phyloP scores from a whole-genome alignment of 2,888 invertebrate genomes.

The Orthosia gothica region DNA sequence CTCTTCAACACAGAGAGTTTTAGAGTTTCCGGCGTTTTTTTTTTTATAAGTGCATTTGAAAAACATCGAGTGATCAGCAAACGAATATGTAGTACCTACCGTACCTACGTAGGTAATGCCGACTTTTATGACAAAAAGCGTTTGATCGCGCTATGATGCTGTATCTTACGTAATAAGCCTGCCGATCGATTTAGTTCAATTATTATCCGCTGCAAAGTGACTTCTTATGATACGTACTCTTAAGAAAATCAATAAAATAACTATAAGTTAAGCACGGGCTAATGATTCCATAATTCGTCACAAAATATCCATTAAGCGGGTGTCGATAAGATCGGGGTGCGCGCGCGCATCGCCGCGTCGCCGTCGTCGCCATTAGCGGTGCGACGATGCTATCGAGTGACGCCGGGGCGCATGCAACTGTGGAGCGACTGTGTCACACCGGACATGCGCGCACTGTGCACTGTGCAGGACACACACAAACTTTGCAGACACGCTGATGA shows the following conservation, averaged over 20 bases:
- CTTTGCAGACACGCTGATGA: background rate
- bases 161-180: too few species aligned
- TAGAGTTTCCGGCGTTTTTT: too few species aligned
- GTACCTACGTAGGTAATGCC: too few species aligned
- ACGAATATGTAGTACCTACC: too few species aligned
- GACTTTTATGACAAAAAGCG: too few species aligned
- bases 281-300: slow-evolving; percentile 55
- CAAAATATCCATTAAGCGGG: slow-evolving; percentile 44
- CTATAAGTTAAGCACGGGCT: slow-evolving; percentile 13
- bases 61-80: too few species aligned
- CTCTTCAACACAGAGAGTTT: too few species aligned
- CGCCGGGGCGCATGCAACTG: slow-evolving; percentile 29
- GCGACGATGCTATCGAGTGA: slow-evolving; percentile 45
- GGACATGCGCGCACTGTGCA: slow-evolving; percentile 1
- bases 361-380: slow-evolving; percentile 43
- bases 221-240: background rate
- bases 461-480: background rate
- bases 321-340: slow-evolving; percentile 44
- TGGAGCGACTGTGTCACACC: slow-evolving; percentile 13
- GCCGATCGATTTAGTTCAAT: too few species aligned
- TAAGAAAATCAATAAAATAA: background rate
- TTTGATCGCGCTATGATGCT: too few species aligned
- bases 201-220: background rate
- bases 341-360: slow-evolving; percentile 21
- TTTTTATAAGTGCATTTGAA: too few species aligned